phyloP scores from a whole-genome alignment of 2,113 vertebrate species.

The Cyanoramphus novaezelandiae region DNA sequence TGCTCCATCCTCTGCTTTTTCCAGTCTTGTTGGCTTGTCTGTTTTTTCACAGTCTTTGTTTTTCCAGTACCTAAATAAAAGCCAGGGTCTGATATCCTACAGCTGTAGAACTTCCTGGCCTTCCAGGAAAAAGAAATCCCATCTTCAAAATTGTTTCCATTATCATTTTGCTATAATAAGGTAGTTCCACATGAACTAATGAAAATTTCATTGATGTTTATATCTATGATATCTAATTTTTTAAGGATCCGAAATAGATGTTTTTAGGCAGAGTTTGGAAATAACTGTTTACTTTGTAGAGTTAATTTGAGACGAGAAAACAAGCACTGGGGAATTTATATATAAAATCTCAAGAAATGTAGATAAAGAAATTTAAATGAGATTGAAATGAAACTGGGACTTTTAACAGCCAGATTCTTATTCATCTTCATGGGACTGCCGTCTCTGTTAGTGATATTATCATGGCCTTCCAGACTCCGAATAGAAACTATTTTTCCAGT shows the following conservation, averaged over 20 bases:
- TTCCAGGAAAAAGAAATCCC: not conserved
- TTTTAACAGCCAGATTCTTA: not conserved
- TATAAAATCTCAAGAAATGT: not conserved
- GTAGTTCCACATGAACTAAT: not conserved
- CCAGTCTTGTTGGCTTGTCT: not conserved
- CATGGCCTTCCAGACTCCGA: not conserved
- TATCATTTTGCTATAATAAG: not conserved
- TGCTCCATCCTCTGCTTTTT: not conserved
- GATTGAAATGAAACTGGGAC: not conserved
- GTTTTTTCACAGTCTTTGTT: not conserved
- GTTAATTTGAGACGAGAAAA: not conserved
- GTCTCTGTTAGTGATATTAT: not conserved
- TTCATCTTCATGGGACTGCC: not conserved
- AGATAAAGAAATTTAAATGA: not conserved
- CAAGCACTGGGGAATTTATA: not conserved
- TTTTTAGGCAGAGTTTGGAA: not conserved
- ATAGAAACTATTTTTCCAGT: not conserved
- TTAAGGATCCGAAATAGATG: not conserved
- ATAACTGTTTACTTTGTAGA: not conserved
- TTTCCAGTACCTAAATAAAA: conserved; percentile 38
- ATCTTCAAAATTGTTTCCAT: not conserved
- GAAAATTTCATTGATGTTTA: not conserved
- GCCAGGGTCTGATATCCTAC: not conserved
- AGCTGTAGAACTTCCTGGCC: conserved; percentile 12
- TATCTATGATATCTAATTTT: not conserved